Evolutionary conservation across 2,797 vertebrate species (phyloP).

Genomic region (Lepidocolaptes lacrymiger): DNA sequence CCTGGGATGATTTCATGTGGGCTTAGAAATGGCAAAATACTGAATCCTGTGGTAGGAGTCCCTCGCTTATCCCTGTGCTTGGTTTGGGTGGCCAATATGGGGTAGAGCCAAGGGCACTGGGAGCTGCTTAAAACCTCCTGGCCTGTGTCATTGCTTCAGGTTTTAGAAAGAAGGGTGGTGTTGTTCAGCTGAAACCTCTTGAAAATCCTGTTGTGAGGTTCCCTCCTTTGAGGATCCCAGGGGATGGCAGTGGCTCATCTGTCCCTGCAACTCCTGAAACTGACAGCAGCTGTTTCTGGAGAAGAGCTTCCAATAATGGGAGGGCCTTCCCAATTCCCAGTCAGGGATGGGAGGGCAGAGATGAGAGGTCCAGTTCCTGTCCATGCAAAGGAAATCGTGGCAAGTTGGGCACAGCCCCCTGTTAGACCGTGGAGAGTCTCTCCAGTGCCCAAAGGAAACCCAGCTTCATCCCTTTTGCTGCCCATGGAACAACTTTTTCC

Average conservation of each 20-base stretch:
- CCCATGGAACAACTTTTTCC: conserved; percentile 1
- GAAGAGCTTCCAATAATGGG: not conserved
- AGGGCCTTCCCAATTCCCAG: accelerated
- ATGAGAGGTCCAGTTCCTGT: not conserved
- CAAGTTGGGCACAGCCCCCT: not conserved
- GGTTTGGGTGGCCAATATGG: accelerated
- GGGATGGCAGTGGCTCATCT: accelerated
- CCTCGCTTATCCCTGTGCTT: accelerated
- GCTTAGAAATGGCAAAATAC: not conserved
- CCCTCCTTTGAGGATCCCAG: not conserved
- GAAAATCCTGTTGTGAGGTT: not conserved
- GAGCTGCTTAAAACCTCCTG: not conserved
- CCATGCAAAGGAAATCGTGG: accelerated
- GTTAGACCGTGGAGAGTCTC: not conserved
- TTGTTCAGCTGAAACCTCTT: not conserved
- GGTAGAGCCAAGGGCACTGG: not conserved
- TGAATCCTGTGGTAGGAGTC: accelerated
- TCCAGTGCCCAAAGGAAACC: not conserved
- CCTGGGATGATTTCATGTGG: accelerated
- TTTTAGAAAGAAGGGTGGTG: not conserved
- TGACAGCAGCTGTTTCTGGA: not conserved
- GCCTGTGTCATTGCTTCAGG: accelerated
- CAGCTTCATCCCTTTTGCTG: not conserved
- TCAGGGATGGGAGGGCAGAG: not conserved
- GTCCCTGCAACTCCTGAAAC: not conserved